These are phyloP conservation scores for Oceanodroma tethys DNA, from an alignment of 2,113 vertebrate species.

Conservation along the genomic window DNA sequence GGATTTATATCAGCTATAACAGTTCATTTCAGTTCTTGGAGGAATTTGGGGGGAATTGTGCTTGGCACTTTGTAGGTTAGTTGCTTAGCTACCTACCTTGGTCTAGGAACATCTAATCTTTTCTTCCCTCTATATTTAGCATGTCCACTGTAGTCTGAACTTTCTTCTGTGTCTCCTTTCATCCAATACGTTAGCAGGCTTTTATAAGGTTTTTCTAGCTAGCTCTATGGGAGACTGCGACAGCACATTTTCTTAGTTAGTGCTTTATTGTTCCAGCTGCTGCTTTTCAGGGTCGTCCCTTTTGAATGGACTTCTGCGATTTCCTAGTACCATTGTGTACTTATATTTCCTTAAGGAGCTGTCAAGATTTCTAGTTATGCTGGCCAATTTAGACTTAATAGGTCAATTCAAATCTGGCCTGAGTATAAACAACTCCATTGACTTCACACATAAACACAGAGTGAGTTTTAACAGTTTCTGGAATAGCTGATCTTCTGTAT, in stretches of 20 bases:
- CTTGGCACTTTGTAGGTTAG: not conserved
- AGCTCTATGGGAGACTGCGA: not conserved
- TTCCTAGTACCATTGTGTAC: not conserved
- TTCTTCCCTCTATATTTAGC: not conserved
- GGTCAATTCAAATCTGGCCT: not conserved
- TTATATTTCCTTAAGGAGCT: not conserved
- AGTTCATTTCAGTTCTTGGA: constrained; percentile 9
- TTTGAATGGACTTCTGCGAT: not conserved
- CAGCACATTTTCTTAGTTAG: not conserved
- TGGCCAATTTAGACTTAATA: not conserved
- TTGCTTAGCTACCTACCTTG: constrained; percentile 28
- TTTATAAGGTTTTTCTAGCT: not conserved
- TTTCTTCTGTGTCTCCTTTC: not conserved
- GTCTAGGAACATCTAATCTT: not conserved
- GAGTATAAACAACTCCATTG: not conserved
- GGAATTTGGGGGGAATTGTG: not conserved
- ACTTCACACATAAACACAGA: not conserved
- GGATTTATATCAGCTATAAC: not conserved
- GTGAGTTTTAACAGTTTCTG: not conserved
- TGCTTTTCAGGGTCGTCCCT: not conserved
- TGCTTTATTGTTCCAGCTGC: not conserved
- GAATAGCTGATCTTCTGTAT: not conserved
- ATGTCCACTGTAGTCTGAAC: not conserved
- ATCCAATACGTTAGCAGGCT: not conserved
- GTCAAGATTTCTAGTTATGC: not conserved